These are phyloP conservation scores for Chelonoidis abingdonii DNA, from an alignment of 2,113 vertebrate species.

Conservation along the genomic window DNA sequence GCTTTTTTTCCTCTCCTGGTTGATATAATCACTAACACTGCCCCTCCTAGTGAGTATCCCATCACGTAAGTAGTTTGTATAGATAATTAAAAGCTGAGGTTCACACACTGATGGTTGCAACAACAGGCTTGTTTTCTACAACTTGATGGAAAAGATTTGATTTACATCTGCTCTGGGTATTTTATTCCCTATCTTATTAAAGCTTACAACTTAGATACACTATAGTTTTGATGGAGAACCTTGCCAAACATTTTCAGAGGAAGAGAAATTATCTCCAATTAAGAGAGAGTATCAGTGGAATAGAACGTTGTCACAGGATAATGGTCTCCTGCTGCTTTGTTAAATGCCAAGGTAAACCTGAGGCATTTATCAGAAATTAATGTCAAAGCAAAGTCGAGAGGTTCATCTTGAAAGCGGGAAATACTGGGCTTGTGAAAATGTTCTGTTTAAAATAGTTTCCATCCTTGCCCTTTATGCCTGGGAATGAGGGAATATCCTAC, in stretches of 20 bases:
- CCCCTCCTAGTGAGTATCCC: conserved; percentile 48
- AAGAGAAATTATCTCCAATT: conserved; percentile 79
- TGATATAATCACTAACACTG: conserved; percentile 22
- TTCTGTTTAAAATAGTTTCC: conserved; percentile 17
- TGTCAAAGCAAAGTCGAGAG: conserved; percentile 78
- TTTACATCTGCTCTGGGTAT: conserved; percentile 80
- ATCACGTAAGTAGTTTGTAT: conserved; percentile 56
- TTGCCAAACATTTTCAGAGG: conserved; percentile 77
- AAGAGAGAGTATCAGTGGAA: conserved; percentile 77
- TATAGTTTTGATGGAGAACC: conserved; percentile 60
- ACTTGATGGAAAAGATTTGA: conserved; percentile 75
- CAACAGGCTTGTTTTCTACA: conserved; percentile 73
- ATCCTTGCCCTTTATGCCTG: not conserved
- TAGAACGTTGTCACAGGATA: conserved; percentile 73
- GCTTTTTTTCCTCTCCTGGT: conserved; percentile 38
- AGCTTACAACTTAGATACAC: conserved; percentile 73
- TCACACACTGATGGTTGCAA: conserved; percentile 55
- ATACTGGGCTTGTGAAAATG: conserved; percentile 18
- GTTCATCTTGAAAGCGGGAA: conserved; percentile 65
- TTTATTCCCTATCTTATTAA: conserved; percentile 80
- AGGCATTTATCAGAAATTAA: conserved; percentile 79
- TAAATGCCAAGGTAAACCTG: conserved; percentile 78
- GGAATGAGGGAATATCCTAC: not conserved
- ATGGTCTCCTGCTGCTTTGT: conserved; percentile 76
- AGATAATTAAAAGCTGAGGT: conserved; percentile 77